phyloP scores from a whole-genome alignment of 2,797 vertebrate species.

The Delichon dasypus region DNA sequence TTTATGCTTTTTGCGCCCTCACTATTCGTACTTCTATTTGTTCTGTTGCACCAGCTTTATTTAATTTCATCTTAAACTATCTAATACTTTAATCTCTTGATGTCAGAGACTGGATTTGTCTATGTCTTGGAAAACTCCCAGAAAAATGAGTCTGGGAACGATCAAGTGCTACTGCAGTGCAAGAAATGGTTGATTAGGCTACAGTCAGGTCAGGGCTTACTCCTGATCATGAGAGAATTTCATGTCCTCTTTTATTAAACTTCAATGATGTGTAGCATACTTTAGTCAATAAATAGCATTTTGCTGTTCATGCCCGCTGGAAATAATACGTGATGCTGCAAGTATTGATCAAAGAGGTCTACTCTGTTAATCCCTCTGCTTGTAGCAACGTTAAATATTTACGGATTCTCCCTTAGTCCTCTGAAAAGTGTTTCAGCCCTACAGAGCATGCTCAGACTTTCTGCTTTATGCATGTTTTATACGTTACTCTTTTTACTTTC shows the following conservation, averaged over 20 bases:
- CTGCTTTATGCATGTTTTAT: background rate
- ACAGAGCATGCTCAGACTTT: slow-evolving; percentile 3
- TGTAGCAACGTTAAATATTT: slow-evolving; percentile 52
- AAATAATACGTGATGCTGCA: slow-evolving; percentile 39
- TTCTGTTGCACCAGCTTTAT: background rate
- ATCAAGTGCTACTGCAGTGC: background rate
- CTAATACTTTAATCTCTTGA: slow-evolving; percentile 31
- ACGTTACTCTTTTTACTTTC: background rate
- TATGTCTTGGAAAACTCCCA: background rate
- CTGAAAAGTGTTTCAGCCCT: slow-evolving; percentile 9
- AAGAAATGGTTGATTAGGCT: slow-evolving; percentile 26
- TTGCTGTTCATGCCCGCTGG: background rate
- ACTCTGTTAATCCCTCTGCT: slow-evolving; percentile 41
- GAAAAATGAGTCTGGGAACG: background rate
- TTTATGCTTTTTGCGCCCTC: background rate
- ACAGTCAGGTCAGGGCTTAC: background rate
- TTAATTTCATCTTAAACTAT: slow-evolving; percentile 8
- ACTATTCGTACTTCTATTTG: background rate
- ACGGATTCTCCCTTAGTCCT: slow-evolving; percentile 21
- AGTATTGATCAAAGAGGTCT: slow-evolving; percentile 47
- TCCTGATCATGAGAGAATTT: slow-evolving; percentile 23
- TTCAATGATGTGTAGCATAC: slow-evolving; percentile 19
- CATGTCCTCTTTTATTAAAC: slow-evolving; percentile 3
- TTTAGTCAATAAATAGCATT: slow-evolving; percentile 54
- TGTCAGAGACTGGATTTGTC: slow-evolving; percentile 25